Conservation (phyloP, 2,888 invertebrate species). For the Cerastis rubricosa region DNA sequence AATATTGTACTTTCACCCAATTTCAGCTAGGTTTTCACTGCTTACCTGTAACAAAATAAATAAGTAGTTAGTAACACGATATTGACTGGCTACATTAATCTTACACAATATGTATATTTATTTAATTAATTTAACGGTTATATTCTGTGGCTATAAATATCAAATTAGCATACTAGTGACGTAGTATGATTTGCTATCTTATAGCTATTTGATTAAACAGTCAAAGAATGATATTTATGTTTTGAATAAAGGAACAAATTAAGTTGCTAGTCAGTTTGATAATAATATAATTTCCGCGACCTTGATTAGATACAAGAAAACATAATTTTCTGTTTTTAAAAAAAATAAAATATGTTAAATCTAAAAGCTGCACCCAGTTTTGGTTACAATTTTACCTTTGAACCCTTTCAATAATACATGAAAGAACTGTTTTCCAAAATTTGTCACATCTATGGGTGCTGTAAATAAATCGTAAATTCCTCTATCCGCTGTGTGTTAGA, state of each 20-base stretch:
- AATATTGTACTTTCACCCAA: constrained; percentile 2
- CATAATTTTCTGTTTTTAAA: constrained; percentile 4
- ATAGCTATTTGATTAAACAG: not conserved
- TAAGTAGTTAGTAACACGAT: not conserved
- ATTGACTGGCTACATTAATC: too few species aligned
- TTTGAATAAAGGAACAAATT: not conserved
- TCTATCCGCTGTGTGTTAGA: too few species aligned
- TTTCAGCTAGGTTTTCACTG: constrained; percentile 1
- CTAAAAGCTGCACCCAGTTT: constrained; percentile 5
- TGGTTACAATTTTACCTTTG: constrained; percentile 31
- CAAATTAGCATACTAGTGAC: not conserved
- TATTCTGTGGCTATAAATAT: not conserved
- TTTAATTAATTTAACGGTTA: too few species aligned
- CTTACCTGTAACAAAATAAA: constrained; percentile 55
- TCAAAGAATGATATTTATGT: not conserved
- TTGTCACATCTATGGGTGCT: constrained; percentile 18
- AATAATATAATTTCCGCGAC: not conserved
- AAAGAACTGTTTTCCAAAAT: constrained; percentile 20
- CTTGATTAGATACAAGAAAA: too few species aligned
- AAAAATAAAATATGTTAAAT: constrained; percentile 10
- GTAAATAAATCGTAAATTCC: constrained; percentile 41
- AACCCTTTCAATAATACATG: constrained; percentile 47
- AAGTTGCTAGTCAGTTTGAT: not conserved
- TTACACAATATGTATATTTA: not conserved
- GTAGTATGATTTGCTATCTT: not conserved